Evolutionary conservation across 2,113 vertebrate genomes (phyloP).

Genomic region (Coturnix japonica): DNA sequence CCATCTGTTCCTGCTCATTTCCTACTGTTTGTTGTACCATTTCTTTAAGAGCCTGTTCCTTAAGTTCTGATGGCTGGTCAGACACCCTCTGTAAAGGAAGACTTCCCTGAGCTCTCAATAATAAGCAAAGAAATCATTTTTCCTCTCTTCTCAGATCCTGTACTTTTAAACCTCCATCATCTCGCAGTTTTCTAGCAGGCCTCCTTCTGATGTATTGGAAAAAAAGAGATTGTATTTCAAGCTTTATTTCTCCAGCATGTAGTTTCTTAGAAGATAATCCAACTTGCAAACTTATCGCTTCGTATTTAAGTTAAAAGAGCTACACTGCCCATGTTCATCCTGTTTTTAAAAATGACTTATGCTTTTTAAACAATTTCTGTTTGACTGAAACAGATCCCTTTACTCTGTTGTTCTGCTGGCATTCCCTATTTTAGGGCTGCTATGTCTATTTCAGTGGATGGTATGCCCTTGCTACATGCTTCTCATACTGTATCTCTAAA

Average conservation of each 20-base stretch:
- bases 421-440: neutral
- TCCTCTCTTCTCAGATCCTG: neutral
- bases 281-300: neutral
- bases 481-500: neutral
- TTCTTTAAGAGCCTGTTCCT: neutral
- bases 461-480: neutral
- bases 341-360: neutral
- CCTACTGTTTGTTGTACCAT: neutral
- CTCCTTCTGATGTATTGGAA: neutral
- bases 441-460: neutral
- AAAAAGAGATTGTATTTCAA: neutral
- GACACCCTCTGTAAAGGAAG: neutral
- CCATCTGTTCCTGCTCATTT: slow-evolving; percentile 34
- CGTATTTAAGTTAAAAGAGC: neutral
- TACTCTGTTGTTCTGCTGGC: neutral
- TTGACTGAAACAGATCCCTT: neutral
- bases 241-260: neutral
- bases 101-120: neutral
- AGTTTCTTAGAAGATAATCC: neutral
- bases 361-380: neutral
- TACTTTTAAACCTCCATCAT: neutral
- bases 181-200: neutral
- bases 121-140: neutral
- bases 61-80: neutral
- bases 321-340: neutral